Evolutionary conservation across 1,140 invertebrate genomes (phyloP).

Genomic region (Pantala flavescens): DNA sequence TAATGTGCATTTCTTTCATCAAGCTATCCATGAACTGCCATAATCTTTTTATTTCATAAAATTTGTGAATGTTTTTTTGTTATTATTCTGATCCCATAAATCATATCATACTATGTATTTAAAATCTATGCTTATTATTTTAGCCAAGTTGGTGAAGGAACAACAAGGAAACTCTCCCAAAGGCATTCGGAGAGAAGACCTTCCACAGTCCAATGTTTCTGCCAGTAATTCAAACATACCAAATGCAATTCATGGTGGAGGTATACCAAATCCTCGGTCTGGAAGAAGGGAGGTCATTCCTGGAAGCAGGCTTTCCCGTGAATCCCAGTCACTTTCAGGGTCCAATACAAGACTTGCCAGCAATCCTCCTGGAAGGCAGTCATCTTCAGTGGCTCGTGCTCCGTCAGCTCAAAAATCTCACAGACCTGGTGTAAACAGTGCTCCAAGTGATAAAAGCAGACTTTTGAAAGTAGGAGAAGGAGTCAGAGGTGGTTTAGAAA

Average conservation of each 20-base stretch:
- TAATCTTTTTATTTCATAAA: too few species aligned
- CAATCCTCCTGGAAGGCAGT: neutral
- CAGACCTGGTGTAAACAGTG: neutral
- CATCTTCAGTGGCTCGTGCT: neutral
- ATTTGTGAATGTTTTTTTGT: too few species aligned
- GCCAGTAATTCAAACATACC: neutral
- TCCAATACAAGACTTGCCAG: neutral
- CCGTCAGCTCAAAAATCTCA: neutral
- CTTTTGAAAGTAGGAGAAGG: neutral
- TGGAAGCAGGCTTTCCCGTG: neutral
- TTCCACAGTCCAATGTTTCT: neutral
- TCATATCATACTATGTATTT: too few species aligned
- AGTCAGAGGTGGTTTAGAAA: neutral
- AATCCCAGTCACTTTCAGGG: neutral
- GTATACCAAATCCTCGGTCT: neutral
- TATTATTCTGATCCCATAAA: too few species aligned
- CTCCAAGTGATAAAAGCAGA: conserved; percentile 6
- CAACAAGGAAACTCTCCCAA: neutral
- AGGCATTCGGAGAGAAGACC: neutral
- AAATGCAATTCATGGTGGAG: neutral
- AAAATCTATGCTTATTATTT: neutral
- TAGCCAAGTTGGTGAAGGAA: conserved; percentile 5
- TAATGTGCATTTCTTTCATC: too few species aligned
- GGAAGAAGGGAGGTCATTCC: neutral
- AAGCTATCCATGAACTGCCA: too few species aligned